Evolutionary conservation across 2,113 vertebrate species (phyloP).

Genomic region (Enhydra lutris): DNA sequence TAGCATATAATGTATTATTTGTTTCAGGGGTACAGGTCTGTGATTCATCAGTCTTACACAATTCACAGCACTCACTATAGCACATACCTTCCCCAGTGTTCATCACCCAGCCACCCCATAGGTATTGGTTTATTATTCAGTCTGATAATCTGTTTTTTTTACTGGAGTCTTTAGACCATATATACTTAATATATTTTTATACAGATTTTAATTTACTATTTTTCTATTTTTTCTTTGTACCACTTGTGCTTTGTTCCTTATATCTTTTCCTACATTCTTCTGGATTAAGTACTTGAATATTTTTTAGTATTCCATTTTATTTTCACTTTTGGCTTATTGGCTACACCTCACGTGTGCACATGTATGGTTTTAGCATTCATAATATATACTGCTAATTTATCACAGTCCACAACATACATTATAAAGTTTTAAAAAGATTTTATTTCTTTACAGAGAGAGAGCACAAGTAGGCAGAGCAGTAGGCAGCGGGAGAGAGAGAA

Average conservation of each 20-base stretch:
- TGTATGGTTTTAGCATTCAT: too few relatives aligned
- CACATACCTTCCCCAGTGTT: too few relatives aligned
- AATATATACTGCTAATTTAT: not conserved
- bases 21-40: too few relatives aligned
- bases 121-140: not conserved
- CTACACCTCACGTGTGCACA: not conserved
- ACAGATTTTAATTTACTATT: not conserved
- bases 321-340: too few relatives aligned
- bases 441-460: too few relatives aligned
- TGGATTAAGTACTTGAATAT: not conserved
- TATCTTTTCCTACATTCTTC: not conserved
- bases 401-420: not conserved
- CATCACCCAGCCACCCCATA: too few relatives aligned
- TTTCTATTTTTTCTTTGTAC: not conserved
- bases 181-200: not conserved
- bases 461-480: too few relatives aligned
- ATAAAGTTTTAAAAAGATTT: not conserved
- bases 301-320: too few relatives aligned
- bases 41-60: too few relatives aligned
- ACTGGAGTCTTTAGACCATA: not conserved
- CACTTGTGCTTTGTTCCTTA: not conserved
- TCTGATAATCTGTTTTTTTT: not conserved
- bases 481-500: too few relatives aligned
- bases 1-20: too few relatives aligned
- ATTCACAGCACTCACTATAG: too few relatives aligned